Percentiles rank a stretch among this genome's conserved stretches.
phyloP scores from a whole-genome alignment of 2,113 vertebrate genomes.

The Dicrurus megarhynchus region DNA sequence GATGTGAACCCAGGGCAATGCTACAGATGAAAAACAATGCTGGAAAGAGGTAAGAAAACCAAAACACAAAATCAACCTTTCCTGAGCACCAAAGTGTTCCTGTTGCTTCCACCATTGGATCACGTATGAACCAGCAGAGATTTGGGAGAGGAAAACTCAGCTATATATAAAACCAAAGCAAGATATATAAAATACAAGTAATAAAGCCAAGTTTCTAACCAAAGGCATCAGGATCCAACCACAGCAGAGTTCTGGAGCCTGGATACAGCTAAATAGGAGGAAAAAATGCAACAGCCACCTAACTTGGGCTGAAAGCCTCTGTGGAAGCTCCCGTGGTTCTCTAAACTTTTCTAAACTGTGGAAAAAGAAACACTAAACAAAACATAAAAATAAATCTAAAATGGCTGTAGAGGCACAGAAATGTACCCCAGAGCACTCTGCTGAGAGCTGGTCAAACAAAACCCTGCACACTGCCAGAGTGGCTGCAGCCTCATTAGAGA shows the following conservation, averaged over 20 bases:
- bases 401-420: neutral
- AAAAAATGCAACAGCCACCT: neutral
- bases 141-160: neutral
- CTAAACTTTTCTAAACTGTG: neutral
- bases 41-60: neutral
- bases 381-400: neutral
- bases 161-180: neutral
- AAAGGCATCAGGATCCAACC: constrained; percentile 16
- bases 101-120: neutral
- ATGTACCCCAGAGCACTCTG: neutral
- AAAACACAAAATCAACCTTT: neutral
- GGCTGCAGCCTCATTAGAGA: neutral
- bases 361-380: neutral
- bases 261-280: neutral
- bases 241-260: neutral
- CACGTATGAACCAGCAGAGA: neutral
- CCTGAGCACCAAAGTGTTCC: neutral
- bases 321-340: neutral
- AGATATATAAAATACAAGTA: neutral
- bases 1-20: neutral
- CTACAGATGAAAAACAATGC: neutral
- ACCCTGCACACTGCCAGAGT: neutral
- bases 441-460: neutral
- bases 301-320: neutral
- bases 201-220: constrained; percentile 17